Evolutionary conservation across 2,113 vertebrate species (phyloP), one percentile per base, ranked within the genome.

Genomic region (Pygoscelis adeliae): DNA sequence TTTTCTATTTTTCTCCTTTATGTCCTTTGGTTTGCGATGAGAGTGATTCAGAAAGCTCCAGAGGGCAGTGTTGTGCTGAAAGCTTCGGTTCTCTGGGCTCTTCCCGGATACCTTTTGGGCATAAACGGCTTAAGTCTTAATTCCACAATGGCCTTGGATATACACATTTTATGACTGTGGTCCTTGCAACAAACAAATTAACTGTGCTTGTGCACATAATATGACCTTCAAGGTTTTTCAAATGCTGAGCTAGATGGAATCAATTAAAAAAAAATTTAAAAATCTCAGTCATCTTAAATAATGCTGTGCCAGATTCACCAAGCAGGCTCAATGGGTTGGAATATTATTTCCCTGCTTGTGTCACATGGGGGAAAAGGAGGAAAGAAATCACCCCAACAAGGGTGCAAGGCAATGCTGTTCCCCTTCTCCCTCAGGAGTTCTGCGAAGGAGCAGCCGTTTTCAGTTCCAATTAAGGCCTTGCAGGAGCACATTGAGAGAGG

Each of bases 101-200:
- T 95, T 72, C 52, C 73, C 65, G 74, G 34, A 32, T 83, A 38
- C 82, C 87, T 90, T 46, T 62, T 67, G 91, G 76, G 40, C 77
- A 94, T 76, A 93, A 97, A 90, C 85, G 83, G 58, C 70, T 89
- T 77, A 89, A 73, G 36, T 40, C 46, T 78, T 95, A 96, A 86
- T 70, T 83, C n/a, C 55, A 88, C 38, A 72, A 40, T 34, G 77
- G 83, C 40, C 40, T 93, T 78, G 55, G 47, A 87, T 71, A 94
- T 56, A 46, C 26, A 80, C 25, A 73, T 77, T 88, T 89, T 84
- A 73, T 15, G 12, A 30, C 8, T 36, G 34, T 34, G 38, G 34
- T 90, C 16, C 29, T 95, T 91, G 66, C n/a, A 96, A 93, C 67
- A 91, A 94, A 89, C 36, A 95, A 88, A 79, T 59, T 52, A 79